Evolutionary conservation across 2,888 invertebrate genomes (phyloP).

Genomic region (Glomeris marginata): DNA sequence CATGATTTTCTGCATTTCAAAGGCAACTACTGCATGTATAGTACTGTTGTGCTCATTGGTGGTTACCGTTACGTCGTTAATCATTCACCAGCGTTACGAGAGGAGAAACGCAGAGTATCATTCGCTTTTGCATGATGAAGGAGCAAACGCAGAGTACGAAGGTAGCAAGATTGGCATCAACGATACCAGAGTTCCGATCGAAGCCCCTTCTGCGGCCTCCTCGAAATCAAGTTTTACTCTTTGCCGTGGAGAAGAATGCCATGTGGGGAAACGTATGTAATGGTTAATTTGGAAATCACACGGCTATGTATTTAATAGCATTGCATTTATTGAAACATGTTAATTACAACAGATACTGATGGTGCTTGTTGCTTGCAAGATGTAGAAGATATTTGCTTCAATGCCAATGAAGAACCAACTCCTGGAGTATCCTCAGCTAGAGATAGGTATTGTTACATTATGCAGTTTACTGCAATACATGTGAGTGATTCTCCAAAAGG

Average conservation of each 20-base stretch:
- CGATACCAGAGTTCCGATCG: not conserved
- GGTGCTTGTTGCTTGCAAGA: conserved; percentile 13
- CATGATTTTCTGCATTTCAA: not conserved
- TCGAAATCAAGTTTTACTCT: not conserved
- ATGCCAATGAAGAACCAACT: conserved; percentile 9
- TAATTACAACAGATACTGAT: not conserved
- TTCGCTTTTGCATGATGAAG: conserved; percentile 25
- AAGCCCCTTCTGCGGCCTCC: not conserved
- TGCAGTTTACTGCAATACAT: not conserved
- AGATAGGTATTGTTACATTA: no score
- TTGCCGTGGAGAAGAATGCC: conserved; percentile 10
- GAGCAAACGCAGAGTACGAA: conserved; percentile 37
- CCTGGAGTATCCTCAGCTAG: no score
- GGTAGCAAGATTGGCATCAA: conserved; percentile 6
- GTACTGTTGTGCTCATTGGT: conserved; percentile 26
- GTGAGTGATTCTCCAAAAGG: not conserved
- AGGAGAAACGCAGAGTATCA: conserved; percentile 49
- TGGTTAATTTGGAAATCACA: not conserved
- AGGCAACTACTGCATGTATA: conserved; percentile 18
- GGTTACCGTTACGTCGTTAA: conserved; percentile 66
- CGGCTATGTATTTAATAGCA: not conserved
- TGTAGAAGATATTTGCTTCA: conserved; percentile 14
- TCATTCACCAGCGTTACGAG: conserved; percentile 60
- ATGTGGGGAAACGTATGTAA: conserved; percentile 10
- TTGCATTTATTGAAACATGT: not conserved